A percentile compares a stretch with the other conserved stretches of the same genome.
Conservation (phyloP, 2,113 vertebrate species). For the Mustelus asterias region DNA sequence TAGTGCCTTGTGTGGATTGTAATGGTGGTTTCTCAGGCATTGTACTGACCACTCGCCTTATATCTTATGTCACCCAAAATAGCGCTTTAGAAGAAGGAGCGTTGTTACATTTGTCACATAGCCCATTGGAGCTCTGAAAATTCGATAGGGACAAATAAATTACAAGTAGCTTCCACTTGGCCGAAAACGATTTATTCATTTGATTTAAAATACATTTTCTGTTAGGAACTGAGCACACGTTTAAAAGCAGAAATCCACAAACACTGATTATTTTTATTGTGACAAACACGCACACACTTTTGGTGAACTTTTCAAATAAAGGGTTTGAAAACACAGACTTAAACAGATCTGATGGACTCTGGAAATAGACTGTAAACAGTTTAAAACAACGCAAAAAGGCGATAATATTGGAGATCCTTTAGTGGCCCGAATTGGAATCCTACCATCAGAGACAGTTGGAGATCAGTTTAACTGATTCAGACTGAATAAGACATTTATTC, state of each 20-base stretch:
- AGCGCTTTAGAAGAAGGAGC: not conserved
- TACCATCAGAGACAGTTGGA: not conserved
- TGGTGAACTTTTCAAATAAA: not conserved
- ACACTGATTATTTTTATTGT: not conserved
- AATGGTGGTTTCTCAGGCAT: not conserved
- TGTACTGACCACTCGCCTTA: not conserved
- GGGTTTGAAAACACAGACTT: not conserved
- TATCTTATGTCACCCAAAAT: not conserved
- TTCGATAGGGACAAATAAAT: not conserved
- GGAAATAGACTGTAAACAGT: not conserved
- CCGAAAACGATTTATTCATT: not conserved
- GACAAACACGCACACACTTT: not conserved
- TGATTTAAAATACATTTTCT: not conserved
- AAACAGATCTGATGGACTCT: not conserved
- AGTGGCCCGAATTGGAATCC: not conserved
- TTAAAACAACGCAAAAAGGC: not conserved
- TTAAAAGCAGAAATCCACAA: not conserved
- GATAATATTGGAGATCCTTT: not conserved
- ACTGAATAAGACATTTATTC: not conserved
- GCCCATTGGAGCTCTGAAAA: not conserved
- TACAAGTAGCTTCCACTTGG: not conserved
- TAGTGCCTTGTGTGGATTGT: not conserved
- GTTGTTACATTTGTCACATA: not conserved
- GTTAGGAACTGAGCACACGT: not conserved
- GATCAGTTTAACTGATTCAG: not conserved